Evolutionary conservation across 2,888 invertebrate species (phyloP), one percentile per base, ranked within the genome.

Genomic region (Nemurella pictetii): DNA sequence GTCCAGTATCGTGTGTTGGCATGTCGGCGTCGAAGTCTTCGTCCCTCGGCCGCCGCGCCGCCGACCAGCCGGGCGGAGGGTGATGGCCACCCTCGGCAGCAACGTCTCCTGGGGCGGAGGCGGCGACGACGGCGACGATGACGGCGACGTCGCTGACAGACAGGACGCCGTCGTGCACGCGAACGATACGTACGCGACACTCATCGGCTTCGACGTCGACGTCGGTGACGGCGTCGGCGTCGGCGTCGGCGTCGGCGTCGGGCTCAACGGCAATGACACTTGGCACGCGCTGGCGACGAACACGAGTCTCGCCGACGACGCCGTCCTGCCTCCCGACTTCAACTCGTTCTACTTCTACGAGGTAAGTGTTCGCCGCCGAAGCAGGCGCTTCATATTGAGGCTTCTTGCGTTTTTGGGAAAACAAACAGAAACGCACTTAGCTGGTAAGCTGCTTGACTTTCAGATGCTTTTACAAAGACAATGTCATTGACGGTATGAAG

Each of bases 311-410:
- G 28, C 30, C 26, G n/a, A 28, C 20, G 26, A 74, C 28, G n/a
- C 32, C 25, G 25, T 74, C 27, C 27, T 28, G 80, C 83, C 83
- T 7, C 86, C 84, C 88, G 88, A 89, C 85, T 91, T 92, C 88
- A 91, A 92, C 88, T 92, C 92, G 83, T 92, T 92, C 86, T 92
- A 92, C 87, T 92, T 92, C 87, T 92, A 92, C 88, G 92, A 92
- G 92, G 92, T 92, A 88, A 88, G 87, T 87, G 26, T 30, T n/a
- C 35, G 5, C 35, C 4, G 35, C 4, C 35, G 12, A 35, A n/a
- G n/a, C n/a, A n/a, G n/a, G n/a, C n/a, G n/a, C n/a, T n/a, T n/a
- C n/a, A n/a, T n/a, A n/a, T n/a, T n/a, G n/a, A n/a, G n/a, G n/a
- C n/a, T n/a, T n/a, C n/a, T n/a, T n/a, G n/a, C n/a, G n/a, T n/a